Evolutionary conservation across 2,113 vertebrate genomes (phyloP).

Genomic region (Sylvietta virens): DNA sequence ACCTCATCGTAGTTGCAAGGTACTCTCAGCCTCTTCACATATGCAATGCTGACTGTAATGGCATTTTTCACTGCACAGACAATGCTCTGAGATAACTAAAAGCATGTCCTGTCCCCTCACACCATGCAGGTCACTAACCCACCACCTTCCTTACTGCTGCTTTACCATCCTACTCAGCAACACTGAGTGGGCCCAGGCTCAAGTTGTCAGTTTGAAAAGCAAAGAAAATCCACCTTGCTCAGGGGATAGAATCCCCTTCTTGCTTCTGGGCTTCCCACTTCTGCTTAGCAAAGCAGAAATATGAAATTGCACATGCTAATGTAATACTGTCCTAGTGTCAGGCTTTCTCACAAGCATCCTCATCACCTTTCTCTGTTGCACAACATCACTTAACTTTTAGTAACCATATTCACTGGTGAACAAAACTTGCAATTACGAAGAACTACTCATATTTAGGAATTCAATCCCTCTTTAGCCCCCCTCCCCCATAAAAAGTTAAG

Average conservation of each 20-base stretch:
- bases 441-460: accelerated
- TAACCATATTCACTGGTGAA: accelerated
- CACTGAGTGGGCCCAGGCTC: background rate
- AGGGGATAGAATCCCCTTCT: accelerated
- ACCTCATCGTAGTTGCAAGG: background rate
- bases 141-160: too few relatives aligned
- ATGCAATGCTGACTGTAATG: too few relatives aligned
- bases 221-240: background rate
- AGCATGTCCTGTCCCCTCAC: accelerated
- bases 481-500: accelerated
- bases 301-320: accelerated
- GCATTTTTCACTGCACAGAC: too few relatives aligned
- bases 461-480: background rate
- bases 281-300: background rate
- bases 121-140: background rate
- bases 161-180: background rate
- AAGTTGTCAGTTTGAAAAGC: background rate
- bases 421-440: accelerated
- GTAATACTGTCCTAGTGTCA: background rate
- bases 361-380: background rate
- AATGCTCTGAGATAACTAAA: background rate
- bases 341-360: background rate
- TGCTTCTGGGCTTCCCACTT: accelerated
- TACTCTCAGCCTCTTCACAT: accelerated
- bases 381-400: accelerated